These are phyloP conservation scores for Pammene aurita DNA, from an alignment of 2,888 invertebrate genomes.

Conservation along the genomic window DNA sequence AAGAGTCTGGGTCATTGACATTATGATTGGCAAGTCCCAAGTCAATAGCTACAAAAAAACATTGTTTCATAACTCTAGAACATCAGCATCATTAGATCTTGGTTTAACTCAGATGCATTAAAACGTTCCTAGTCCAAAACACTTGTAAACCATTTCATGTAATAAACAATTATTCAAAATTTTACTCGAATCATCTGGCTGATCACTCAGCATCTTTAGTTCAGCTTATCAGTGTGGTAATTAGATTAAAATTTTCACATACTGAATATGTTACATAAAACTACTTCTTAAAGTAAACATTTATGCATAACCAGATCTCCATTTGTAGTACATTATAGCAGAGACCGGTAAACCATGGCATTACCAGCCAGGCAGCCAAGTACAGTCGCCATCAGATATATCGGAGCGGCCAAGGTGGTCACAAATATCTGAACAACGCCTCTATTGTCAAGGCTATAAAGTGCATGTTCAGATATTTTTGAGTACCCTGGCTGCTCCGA, in stretches of 20 bases:
- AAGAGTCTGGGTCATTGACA: constrained; percentile 4
- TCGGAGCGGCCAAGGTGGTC: no score
- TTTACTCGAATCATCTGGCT: neutral
- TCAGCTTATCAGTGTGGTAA: constrained; percentile 17
- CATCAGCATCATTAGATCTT: neutral
- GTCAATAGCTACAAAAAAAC: no score
- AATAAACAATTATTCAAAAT: neutral
- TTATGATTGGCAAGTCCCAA: neutral
- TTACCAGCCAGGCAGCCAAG: no score
- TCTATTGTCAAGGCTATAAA: no score
- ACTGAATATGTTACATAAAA: constrained; percentile 19
- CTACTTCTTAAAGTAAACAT: constrained; percentile 19
- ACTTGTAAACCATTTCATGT: neutral
- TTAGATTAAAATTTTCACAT: constrained; percentile 29
- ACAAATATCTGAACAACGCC: no score
- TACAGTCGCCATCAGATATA: no score
- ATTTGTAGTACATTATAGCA: no score
- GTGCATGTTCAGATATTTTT: no score
- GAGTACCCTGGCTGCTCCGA: no score
- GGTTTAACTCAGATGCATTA: neutral
- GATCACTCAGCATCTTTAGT: constrained; percentile 6
- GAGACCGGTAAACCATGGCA: no score
- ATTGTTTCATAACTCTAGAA: neutral
- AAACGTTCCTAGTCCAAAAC: no score
- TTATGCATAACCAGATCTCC: neutral